Conservation (phyloP, 2,888 invertebrate species). For the Agriopis marginaria region DNA sequence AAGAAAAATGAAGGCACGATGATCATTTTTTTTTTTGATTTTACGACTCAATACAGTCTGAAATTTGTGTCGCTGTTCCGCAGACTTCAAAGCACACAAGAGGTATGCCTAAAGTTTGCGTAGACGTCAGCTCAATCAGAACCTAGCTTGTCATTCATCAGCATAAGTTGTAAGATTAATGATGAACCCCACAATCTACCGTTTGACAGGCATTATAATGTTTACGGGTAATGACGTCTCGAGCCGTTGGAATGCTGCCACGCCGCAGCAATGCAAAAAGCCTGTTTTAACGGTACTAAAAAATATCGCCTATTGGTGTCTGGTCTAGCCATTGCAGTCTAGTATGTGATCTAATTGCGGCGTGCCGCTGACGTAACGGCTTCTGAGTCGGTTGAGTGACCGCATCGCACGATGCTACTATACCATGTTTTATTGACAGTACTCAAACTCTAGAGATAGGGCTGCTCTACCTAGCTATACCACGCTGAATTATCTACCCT, state of each 20-base stretch:
- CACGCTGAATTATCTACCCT: background rate
- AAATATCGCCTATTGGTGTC: slow-evolving; percentile 69
- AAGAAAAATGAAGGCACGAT: too few species aligned
- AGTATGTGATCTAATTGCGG: slow-evolving; percentile 83
- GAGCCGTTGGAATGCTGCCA: slow-evolving; percentile 62
- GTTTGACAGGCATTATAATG: slow-evolving; percentile 40
- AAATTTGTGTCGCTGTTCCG: background rate
- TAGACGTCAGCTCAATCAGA: slow-evolving; percentile 3
- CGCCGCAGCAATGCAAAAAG: slow-evolving; percentile 62
- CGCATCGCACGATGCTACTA: slow-evolving; percentile 73
- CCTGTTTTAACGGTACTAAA: slow-evolving; percentile 79
- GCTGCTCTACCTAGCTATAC: background rate
- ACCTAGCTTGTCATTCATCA: background rate
- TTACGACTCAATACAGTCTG: background rate
- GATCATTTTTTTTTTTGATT: too few species aligned
- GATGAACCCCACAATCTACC: slow-evolving; percentile 23
- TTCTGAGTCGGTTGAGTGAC: slow-evolving; percentile 79
- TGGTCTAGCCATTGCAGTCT: slow-evolving; percentile 76
- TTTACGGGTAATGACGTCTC: slow-evolving; percentile 56
- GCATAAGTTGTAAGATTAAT: slow-evolving; percentile 16
- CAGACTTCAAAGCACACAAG: background rate
- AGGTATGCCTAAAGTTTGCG: background rate
- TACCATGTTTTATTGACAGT: slow-evolving; percentile 17
- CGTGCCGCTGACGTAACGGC: slow-evolving; percentile 80
- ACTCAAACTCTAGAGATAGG: slow-evolving; percentile 9